Evolutionary conservation across 2,888 invertebrate species (phyloP).

Genomic region (Lathronympha strigana): DNA sequence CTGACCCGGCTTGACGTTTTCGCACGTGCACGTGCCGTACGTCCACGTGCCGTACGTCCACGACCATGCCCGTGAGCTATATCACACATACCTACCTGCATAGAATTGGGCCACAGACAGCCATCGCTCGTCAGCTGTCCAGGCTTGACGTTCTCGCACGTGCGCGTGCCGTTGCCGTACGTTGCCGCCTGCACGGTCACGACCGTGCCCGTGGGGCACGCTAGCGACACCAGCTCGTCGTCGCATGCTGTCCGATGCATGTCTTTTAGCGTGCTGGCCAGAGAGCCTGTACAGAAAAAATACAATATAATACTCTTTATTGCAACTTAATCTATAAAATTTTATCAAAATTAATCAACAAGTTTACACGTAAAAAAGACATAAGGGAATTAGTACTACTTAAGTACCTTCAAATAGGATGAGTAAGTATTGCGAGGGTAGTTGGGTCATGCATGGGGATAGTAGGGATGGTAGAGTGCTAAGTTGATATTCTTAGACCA

Average conservation of each 20-base stretch:
- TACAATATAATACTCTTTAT: no score
- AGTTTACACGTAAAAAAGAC: no score
- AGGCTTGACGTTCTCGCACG: slow-evolving; percentile 62
- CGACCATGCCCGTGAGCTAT: not conserved
- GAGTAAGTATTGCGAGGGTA: no score
- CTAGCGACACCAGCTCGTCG: slow-evolving; percentile 91
- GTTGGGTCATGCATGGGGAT: no score
- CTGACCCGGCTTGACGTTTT: slow-evolving; percentile 57
- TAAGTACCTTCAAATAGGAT: no score
- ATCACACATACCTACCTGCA: slow-evolving; percentile 45
- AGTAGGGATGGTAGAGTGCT: no score
- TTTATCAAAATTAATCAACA: no score
- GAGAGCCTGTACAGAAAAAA: slow-evolving; percentile 87
- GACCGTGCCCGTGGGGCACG: slow-evolving; percentile 96
- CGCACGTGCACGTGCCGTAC: slow-evolving; percentile 75
- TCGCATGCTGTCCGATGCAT: slow-evolving; percentile 96
- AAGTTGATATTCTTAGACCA: no score
- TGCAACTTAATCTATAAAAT: not conserved
- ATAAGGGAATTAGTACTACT: no score
- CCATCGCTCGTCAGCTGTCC: slow-evolving; percentile 59
- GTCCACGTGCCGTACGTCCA: no score
- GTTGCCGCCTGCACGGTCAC: slow-evolving; percentile 95
- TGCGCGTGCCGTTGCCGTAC: slow-evolving; percentile 87
- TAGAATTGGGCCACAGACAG: slow-evolving; percentile 48
- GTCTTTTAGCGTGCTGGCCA: slow-evolving; percentile 94